Evolutionary conservation across 2,113 vertebrate species (phyloP), one percentile per base, ranked within the genome.

Genomic region (Cephalopholis sonnerati): DNA sequence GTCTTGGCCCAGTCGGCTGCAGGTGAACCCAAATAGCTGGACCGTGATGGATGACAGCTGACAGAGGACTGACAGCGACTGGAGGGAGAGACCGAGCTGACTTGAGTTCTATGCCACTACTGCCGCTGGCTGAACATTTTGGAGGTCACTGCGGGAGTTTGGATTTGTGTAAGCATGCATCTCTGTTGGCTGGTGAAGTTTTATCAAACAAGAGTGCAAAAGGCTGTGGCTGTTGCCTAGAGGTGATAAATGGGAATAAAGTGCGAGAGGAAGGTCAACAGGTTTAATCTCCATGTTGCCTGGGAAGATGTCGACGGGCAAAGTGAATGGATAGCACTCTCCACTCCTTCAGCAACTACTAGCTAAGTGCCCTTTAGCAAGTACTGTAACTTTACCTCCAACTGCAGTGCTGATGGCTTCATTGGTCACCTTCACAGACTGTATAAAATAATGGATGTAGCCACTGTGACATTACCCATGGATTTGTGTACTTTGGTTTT

Each of bases 41-140:
- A 91, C 90, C 74, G 80, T 98, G 97, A 98, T 96, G 94, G 96
- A 98, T 97, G 92, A 92, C 87, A 74, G 91, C 93, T 94, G 83
- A 92, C 94, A 96, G 95, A 92, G 95, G 95, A 94, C 95, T 95
- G 94, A 94, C 88, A 87, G 93, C 55, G 78, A 95, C 95, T 92
- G 93, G 53, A 85, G 88, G 87, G 92, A 93, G 90, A 93, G 87
- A 83, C 86, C 4, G 41, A 44, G 25, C 72, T 50, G 79, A 83
- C 74, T 85, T 7, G 7, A 85, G 78, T 66, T 67, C 62, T 73
- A 24, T 44, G 46, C 75, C 69, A 29, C 76, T 27, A 25, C 39
- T 17, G 58, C 84, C 27, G 39, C 53, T 0, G 65, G 81, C 74
- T 54, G 71, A 87, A 84, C 71, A 69, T 71, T 90, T 85, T 86